A percentile compares a stretch with the other conserved stretches of the same genome.
Conservation (phyloP, 2,113 vertebrate species). For the Seriola aureovittata region DNA sequence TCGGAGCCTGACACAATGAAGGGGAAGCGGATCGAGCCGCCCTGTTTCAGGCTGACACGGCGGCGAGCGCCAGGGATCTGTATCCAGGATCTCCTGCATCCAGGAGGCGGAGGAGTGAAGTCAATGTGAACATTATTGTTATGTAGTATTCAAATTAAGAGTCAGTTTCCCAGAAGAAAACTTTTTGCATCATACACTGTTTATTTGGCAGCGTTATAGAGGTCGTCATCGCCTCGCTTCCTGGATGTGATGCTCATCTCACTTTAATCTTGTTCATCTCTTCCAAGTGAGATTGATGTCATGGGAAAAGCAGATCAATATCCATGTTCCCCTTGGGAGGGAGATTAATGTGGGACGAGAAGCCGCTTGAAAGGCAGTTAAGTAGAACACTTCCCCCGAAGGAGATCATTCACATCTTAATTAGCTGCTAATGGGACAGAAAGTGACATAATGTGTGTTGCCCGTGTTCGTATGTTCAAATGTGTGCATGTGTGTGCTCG, state of each 20-base stretch:
- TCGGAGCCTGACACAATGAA: too few relatives aligned
- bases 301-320: slow-evolving; percentile 61
- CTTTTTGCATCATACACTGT: background rate
- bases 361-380: slow-evolving; percentile 59
- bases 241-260: slow-evolving; percentile 44
- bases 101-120: too few relatives aligned
- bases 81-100: too few relatives aligned
- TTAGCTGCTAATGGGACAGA: slow-evolving; percentile 67
- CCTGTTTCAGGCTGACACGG: too few relatives aligned
- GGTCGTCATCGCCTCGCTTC: slow-evolving; percentile 14
- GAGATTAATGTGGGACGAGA: slow-evolving; percentile 70
- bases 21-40: too few relatives aligned
- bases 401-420: slow-evolving; percentile 70
- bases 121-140: too few relatives aligned
- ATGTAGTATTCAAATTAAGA: too few relatives aligned
- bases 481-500: slow-evolving; percentile 13
- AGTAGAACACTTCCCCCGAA: slow-evolving; percentile 61
- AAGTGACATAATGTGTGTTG: slow-evolving; percentile 28
- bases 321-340: slow-evolving; percentile 44
- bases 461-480: background rate
- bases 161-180: too few relatives aligned
- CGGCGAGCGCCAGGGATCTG: too few relatives aligned
- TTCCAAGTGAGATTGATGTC: slow-evolving; percentile 61
- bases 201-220: background rate
- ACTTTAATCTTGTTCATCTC: slow-evolving; percentile 58